Evolutionary conservation across 1,140 invertebrate genomes (phyloP), one percentile per base, ranked within the genome.

Genomic region (Tetragnatha versicolor): DNA sequence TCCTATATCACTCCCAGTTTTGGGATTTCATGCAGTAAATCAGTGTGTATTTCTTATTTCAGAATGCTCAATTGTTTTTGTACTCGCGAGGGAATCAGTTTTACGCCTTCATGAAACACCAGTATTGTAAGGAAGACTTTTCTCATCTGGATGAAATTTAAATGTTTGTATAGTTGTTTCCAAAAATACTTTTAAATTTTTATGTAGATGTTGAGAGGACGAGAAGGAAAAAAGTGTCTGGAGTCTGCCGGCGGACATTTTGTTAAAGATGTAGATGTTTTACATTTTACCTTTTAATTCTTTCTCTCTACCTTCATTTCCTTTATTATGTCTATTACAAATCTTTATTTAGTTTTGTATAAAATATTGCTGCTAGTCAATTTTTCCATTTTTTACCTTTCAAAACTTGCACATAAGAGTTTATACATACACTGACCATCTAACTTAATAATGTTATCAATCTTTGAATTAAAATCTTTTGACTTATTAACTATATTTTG

Each of bases 201-300:
- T 58, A 58, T 20, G 20, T 58, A 58, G 29, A 33, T 35, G 55
- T 58, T 58, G 2, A n/a, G n/a, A 58, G 31, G 35, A 33, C 10
- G 20, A 33, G 12, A 6, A 58, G 17, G 27, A 39, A 31, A 42
- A 5, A 27, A 1, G 5, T 22, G 5, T 39, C 12, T 39, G 53
- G 29, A 51, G 68, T 72, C 68, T 72, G 68, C 68, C 42, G 68
- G 68, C 68, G 58, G 68, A 72, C 68, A 27, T 47, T 20, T 66
- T 29, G 37, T 20, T 14, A 68, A 47, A n/a, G 39, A 25, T 49
- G 35, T 35, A 27, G 17, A 20, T 55, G 29, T 69, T 72, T n/a
- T 10, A 6, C 27, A 25, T 42, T 72, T 53, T 51, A 53, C 27
- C 39, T 42, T 72, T 17, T 49, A 69, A 25, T 25, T 35, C 7